phyloP scores from a whole-genome alignment of 1,140 invertebrate genomes.

The Geopemphigus sp. region DNA sequence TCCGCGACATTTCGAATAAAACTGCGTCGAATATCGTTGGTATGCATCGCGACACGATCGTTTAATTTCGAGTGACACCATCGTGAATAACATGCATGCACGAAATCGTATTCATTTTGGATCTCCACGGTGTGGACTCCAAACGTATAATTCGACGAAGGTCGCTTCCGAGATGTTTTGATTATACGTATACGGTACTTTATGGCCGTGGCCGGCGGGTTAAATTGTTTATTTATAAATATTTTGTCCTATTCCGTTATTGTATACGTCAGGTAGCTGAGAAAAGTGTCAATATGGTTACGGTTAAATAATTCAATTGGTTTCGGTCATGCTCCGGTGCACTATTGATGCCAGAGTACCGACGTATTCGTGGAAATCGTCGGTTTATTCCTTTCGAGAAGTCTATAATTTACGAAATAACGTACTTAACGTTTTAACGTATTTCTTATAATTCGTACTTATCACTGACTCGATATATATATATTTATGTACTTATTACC shows the following conservation, averaged over 20 bases:
- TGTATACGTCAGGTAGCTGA: slow-evolving; percentile 17
- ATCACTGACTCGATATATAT: too few species aligned
- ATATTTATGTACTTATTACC: too few species aligned
- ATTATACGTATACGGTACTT: not conserved
- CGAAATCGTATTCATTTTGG: too few species aligned
- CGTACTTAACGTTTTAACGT: too few species aligned
- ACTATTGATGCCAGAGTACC: not conserved
- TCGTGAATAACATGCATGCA: not conserved
- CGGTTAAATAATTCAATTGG: slow-evolving; percentile 41
- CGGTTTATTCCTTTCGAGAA: not conserved
- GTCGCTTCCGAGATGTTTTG: slow-evolving; percentile 2
- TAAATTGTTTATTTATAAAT: slow-evolving; percentile 14
- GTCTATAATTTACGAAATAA: too few species aligned
- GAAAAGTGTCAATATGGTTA: slow-evolving; percentile 34
- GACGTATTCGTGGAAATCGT: not conserved
- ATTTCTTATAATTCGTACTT: too few species aligned
- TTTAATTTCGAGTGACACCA: too few species aligned
- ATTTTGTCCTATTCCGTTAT: not conserved
- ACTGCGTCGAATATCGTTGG: too few species aligned
- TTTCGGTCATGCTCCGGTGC: slow-evolving; percentile 24
- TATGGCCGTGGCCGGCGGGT: not conserved
- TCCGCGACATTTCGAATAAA: too few species aligned
- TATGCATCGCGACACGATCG: too few species aligned
- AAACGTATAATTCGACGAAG: not conserved
- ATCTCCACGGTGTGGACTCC: too few species aligned